Base-by-base conservation (phyloP, 35 echinoderm and acorn worm genomes). In the Eucidaris tribuloides region DNA sequence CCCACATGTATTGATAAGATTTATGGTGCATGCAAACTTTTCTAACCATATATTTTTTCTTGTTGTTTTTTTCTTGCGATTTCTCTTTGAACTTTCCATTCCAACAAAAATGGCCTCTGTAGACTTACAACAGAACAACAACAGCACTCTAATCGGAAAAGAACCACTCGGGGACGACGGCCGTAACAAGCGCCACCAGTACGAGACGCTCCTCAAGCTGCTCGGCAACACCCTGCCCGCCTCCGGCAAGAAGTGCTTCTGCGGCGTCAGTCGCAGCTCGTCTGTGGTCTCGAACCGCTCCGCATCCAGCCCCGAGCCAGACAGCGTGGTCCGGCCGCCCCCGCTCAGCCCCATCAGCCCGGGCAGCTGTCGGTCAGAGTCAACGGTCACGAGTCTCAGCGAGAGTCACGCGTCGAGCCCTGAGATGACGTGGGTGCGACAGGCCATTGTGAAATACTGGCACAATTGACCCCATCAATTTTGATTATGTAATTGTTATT, bases 121-220 rank as follows among this genome's bases (percentile, higher is more conserved):
- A 93, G 96, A 99, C 91, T 93, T 99, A 91, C 96, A 99, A 61
- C 90, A 87, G 87, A 97, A 79, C 84, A 93, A 85, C 90, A 92
- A 93, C 86, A 99, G 87, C 78, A 86, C 87, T 25, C 78, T 90
- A 42, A 70, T 84, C 45, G 45, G 87, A 59, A 88, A 99, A 62
- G 84, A 99, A 62, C 82, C 87, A 27, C 80, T 93, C 50, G 46
- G 79, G 70, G 87, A 91, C 77, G 92, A 99, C 62, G 86, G 85
- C 57, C 81, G 87, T 76, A 92, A 87, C 40, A 14, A 74, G 68
- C 66, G 91, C 25, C 90, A 89, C 46, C 91, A 99, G 60, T 91
- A 85, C 46, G 96, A 99, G 46, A 88, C 96, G 7, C 80, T 99
- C 29, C 54, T 93, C 7, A 88, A 87, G 35, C 85, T 99, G 32